phyloP scores from a whole-genome alignment of 1,140 invertebrate species.

The Drepana arcuata region DNA sequence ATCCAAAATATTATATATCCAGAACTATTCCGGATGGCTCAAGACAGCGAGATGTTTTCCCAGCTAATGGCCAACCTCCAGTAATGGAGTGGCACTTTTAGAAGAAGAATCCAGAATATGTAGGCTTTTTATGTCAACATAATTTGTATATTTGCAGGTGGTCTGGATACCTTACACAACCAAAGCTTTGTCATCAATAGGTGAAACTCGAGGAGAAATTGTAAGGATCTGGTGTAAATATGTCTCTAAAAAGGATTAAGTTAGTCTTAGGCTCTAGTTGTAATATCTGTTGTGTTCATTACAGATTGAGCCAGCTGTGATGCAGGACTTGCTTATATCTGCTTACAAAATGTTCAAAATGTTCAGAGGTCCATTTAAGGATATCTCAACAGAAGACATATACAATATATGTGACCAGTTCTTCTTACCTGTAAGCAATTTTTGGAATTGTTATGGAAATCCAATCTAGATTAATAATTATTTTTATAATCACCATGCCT shows the following conservation, averaged over 20 bases:
- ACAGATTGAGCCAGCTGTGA: constrained; percentile 47
- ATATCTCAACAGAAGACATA: constrained; percentile 41
- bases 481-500: no score
- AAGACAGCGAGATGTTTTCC: no score
- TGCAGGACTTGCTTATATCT: constrained; percentile 45
- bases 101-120: not conserved
- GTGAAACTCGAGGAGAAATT: constrained; percentile 36
- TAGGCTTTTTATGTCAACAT: no score
- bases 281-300: constrained; percentile 16
- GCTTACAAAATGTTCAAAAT: constrained; percentile 61
- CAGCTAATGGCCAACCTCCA: no score
- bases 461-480: no score
- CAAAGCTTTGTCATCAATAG: constrained; percentile 36
- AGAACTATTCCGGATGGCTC: no score
- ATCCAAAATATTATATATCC: no score
- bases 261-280: no score
- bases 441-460: constrained; percentile 2
- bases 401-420: constrained; percentile 57
- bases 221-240: constrained; percentile 31
- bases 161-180: constrained; percentile 58
- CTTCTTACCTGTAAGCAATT: constrained; percentile 48
- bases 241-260: no score
- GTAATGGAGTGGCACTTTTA: no score
- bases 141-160: constrained; percentile 33
- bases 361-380: constrained; percentile 48